Percentiles rank a stretch among this genome's conserved stretches.
phyloP scores from a whole-genome alignment of 2,888 invertebrate genomes.

The Drosophila gaucha region DNA sequence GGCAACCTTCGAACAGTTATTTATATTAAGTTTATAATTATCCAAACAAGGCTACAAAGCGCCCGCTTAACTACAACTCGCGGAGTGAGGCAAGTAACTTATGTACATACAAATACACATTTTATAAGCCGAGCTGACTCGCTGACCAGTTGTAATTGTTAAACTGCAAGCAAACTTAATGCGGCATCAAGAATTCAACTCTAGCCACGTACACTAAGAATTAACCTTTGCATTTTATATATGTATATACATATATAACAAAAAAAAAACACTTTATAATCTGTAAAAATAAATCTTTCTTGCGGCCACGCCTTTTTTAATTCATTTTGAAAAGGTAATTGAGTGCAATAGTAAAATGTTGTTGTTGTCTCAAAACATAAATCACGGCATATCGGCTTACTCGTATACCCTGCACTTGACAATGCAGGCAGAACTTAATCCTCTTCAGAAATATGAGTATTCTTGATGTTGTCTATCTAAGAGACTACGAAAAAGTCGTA shows the following conservation, averaged over 20 bases:
- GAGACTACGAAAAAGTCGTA: background rate
- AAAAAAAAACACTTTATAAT: slow-evolving; percentile 11
- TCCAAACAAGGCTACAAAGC: slow-evolving; percentile 27
- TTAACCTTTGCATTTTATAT: slow-evolving; percentile 39
- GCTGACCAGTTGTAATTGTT: slow-evolving; percentile 17
- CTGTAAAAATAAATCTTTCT: background rate
- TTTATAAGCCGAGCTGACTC: slow-evolving; percentile 13
- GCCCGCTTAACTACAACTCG: slow-evolving; percentile 21
- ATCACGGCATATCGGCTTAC: no score
- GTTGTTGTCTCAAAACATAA: no score
- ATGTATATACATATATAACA: background rate
- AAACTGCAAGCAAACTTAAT: slow-evolving; percentile 1
- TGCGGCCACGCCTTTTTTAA: slow-evolving; percentile 25
- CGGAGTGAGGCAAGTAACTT: slow-evolving; percentile 11
- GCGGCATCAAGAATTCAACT: slow-evolving; percentile 15
- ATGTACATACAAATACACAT: slow-evolving; percentile 11
- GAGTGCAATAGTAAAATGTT: background rate
- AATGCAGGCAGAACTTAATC: background rate
- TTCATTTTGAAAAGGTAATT: slow-evolving; percentile 27
- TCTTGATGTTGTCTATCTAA: no score
- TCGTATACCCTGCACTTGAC: background rate
- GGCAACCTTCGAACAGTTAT: slow-evolving; percentile 7
- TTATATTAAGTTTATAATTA: slow-evolving; percentile 17
- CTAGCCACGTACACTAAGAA: slow-evolving; percentile 5
- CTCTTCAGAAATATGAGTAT: background rate